phyloP scores from a whole-genome alignment of 2,888 invertebrate species.

The Leucophenga maculata region DNA sequence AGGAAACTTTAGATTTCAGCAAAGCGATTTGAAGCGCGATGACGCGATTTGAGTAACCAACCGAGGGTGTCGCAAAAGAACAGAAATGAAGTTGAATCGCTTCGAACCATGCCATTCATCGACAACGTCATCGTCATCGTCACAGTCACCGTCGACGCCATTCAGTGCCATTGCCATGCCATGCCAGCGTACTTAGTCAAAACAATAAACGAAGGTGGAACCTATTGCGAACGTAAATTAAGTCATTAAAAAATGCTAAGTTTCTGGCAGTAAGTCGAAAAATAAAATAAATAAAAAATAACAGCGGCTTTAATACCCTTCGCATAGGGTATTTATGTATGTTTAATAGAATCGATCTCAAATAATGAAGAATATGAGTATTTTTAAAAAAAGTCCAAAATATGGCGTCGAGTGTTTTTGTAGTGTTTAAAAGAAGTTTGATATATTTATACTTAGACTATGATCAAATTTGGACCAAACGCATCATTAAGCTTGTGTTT shows the following conservation, averaged over 20 bases:
- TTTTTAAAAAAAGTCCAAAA: no score
- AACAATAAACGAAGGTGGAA: conserved; percentile 68
- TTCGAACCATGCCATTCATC: neutral
- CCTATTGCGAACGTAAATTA: conserved; percentile 70
- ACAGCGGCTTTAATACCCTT: no score
- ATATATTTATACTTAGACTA: no score
- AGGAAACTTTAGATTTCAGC: conserved; percentile 54
- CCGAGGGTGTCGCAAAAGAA: conserved; percentile 55
- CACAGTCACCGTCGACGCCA: no score
- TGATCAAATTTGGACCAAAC: no score
- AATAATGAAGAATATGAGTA: no score
- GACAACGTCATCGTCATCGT: no score
- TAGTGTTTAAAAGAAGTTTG: no score
- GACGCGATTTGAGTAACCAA: conserved; percentile 51
- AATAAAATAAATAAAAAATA: neutral
- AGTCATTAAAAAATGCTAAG: conserved; percentile 70
- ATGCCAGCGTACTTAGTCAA: conserved; percentile 54
- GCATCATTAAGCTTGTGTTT: no score
- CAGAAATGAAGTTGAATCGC: conserved; percentile 4
- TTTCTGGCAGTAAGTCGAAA: conserved; percentile 39
- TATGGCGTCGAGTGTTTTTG: no score
- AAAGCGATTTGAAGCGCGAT: conserved; percentile 51
- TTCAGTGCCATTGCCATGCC: conserved; percentile 15
- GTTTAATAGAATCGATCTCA: no score
- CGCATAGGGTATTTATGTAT: no score